Percentiles rank a stretch among this genome's conserved stretches.
Evolutionary conservation across 2,888 invertebrate genomes (phyloP).

Genomic region (Rhagonycha fulva): DNA sequence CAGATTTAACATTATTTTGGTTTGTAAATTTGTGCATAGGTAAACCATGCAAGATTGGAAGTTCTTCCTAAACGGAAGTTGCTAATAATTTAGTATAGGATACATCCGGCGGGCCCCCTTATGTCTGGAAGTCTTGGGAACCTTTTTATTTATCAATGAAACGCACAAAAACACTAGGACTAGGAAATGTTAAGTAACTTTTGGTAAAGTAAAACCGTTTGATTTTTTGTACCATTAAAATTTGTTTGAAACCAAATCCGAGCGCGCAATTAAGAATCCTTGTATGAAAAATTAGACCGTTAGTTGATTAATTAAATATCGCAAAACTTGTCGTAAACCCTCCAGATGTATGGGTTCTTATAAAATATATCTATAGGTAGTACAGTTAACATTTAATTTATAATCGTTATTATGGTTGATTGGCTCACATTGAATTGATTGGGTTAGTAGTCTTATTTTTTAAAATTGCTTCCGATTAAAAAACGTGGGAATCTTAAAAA

Average conservation of each 20-base stretch:
- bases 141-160: no score
- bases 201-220: background rate
- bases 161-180: background rate
- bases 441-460: background rate
- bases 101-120: background rate
- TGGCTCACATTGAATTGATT: background rate
- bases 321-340: background rate
- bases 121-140: background rate
- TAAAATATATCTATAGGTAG: background rate
- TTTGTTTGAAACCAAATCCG: background rate
- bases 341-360: background rate
- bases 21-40: background rate
- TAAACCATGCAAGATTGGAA: background rate
- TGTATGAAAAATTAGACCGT: background rate
- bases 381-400: background rate
- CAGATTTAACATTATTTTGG: background rate
- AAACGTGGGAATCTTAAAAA: background rate
- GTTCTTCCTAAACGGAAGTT: background rate
- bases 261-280: background rate
- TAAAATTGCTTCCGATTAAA: background rate
- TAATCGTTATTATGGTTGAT: background rate
- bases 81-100: background rate
- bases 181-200: background rate
- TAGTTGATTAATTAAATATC: background rate
- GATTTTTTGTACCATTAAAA: background rate